Evolutionary conservation across 2,797 vertebrate species (phyloP).

Genomic region (Gymnothorax javanicus): DNA sequence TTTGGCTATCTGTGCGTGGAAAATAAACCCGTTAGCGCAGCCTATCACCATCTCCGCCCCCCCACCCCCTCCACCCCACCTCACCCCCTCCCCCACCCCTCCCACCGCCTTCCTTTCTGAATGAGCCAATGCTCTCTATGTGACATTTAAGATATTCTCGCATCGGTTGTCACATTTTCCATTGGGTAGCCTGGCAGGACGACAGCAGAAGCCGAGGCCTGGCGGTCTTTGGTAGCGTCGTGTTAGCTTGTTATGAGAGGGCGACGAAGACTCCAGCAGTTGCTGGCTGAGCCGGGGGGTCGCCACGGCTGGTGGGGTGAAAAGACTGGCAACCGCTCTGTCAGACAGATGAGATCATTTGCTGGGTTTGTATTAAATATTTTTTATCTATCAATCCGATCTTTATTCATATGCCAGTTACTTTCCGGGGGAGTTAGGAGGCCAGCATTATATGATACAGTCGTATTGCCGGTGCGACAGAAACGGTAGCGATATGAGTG

Average conservation of each 20-base stretch:
- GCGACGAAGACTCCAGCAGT: constrained; percentile 43
- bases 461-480: neutral
- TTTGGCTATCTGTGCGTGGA: constrained; percentile 30
- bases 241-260: constrained; percentile 41
- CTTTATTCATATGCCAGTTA: neutral
- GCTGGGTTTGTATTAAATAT: constrained; percentile 50
- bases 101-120: neutral
- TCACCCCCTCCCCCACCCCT: neutral
- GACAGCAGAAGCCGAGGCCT: constrained; percentile 7
- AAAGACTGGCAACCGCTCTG: constrained; percentile 67
- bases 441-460: neutral
- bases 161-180: constrained; percentile 31
- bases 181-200: constrained; percentile 25
- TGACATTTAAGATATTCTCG: constrained; percentile 38
- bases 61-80: neutral
- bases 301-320: constrained; percentile 39
- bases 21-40: neutral
- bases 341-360: constrained; percentile 62
- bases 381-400: neutral
- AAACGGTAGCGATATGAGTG: too few relatives aligned
- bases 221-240: neutral
- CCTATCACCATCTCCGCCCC: neutral
- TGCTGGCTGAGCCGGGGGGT: constrained; percentile 52
- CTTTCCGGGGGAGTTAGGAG: neutral
- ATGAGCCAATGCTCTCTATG: constrained; percentile 24